Conservation (phyloP, 2,113 vertebrate genomes). For the human (Homo sapiens) region GRCh38 chr3:18580501-18581000, state of each 20-base stretch:
- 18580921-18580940: background rate
- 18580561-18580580: background rate
- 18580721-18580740: background rate
- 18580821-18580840: background rate
- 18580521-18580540: background rate
- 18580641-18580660: background rate
- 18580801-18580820: background rate
- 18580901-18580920: background rate
- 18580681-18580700: background rate
- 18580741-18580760: background rate
- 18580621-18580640: background rate
- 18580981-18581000: conserved; percentile 14
- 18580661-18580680: background rate
- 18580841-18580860: background rate
- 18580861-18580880: background rate
- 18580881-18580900: background rate
- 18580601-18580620: background rate
- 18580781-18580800: background rate
- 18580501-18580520: background rate
- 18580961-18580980: background rate
- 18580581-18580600: background rate
- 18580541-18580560: background rate
- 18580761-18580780: background rate
- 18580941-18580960: conserved; percentile 22
- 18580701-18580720: background rate